Base-by-base conservation (phyloP, 2,113 vertebrate species). In the Podilymbus podiceps region DNA sequence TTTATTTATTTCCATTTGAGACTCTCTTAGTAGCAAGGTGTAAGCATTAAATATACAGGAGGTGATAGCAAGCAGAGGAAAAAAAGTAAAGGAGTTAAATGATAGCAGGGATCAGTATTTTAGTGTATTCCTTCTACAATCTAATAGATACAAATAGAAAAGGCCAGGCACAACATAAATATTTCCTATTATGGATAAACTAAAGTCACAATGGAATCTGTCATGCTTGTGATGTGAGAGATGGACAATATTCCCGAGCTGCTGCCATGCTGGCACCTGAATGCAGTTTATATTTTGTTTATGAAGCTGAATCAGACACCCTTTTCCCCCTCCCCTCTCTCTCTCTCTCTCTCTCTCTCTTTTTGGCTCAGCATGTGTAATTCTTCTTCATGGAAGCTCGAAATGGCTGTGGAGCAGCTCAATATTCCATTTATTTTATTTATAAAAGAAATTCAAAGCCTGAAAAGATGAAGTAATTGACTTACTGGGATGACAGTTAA, bases 381-480 rank as follows among this genome's bases (percentile, higher is more conserved):
- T 98, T 98, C 98, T 98, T 98, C 97, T 98, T 98, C 97, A 97
- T 97, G 98, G 98, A 98, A 98, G 98, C 98, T 97, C 97, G 90
- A 97, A 98, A 98, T 98, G 97, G 97, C 97, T 97, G 97, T 95
- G 97, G 97, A 98, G 98, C 97, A 97, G 98, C 98, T 98, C 98
- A 98, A 98, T 98, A 98, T 99, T 98, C 98, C 98, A 98, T 99
- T 98, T 98, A 98, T 98, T 98, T 98, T 98, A 98, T 98, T 98
- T 98, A 98, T 98, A 98, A 98, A 98, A 98, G 98, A 98, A 98
- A 98, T 98, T 98, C 98, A 98, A 98, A 98, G 98, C 97, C 98
- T 98, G 98, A 98, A 98, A 98, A 98, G 98, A 98, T 98, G 98
- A 98, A 98, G 98, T 98, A 98, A 98, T 99, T 98, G 98, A 98